Evolutionary conservation across 2,797 vertebrate species (phyloP).

Genomic region (Astyanax mexicanus): DNA sequence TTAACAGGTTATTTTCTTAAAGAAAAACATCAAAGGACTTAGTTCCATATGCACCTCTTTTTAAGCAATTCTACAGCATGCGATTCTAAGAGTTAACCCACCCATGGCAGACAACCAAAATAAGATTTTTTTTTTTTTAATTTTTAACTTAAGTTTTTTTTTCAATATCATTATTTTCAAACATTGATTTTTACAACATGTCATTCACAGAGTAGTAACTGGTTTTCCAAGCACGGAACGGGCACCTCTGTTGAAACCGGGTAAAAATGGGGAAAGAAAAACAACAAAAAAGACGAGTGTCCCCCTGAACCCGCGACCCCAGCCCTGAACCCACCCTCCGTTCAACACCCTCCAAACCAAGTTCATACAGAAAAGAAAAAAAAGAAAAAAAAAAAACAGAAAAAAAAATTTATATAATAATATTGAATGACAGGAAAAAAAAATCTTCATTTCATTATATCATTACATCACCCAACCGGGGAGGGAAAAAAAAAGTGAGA

Average conservation of each 20-base stretch:
- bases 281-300: conserved; percentile 4
- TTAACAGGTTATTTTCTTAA: conserved; percentile 94
- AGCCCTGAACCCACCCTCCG: conserved; percentile 21
- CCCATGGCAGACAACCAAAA: conserved; percentile 96
- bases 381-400: conserved; percentile 60
- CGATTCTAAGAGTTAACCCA: conserved; percentile 99
- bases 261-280: conserved; percentile 40
- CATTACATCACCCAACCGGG: conserved; percentile 78
- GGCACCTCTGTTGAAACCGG: conserved; percentile 80
- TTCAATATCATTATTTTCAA: conserved; percentile 98
- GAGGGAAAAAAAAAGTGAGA: conserved; percentile 81
- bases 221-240: conserved; percentile 88
- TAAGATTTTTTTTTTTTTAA: conserved; percentile 71
- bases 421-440: conserved; percentile 75
- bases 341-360: conserved; percentile 65
- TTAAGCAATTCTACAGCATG: conserved; percentile 99
- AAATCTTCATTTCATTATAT: conserved; percentile 73
- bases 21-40: conserved; percentile 96
- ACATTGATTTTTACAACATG: conserved; percentile 99
- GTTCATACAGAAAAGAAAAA: conserved; percentile 72
- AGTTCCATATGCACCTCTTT: conserved; percentile 95
- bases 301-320: conserved; percentile 10
- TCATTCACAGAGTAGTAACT: conserved; percentile 97
- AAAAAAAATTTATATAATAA: conserved; percentile 44
- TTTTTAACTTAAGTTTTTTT: conserved; percentile 96